Evolutionary conservation across 2,113 vertebrate genomes (phyloP).

Genomic region (Dissostichus mawsoni): DNA sequence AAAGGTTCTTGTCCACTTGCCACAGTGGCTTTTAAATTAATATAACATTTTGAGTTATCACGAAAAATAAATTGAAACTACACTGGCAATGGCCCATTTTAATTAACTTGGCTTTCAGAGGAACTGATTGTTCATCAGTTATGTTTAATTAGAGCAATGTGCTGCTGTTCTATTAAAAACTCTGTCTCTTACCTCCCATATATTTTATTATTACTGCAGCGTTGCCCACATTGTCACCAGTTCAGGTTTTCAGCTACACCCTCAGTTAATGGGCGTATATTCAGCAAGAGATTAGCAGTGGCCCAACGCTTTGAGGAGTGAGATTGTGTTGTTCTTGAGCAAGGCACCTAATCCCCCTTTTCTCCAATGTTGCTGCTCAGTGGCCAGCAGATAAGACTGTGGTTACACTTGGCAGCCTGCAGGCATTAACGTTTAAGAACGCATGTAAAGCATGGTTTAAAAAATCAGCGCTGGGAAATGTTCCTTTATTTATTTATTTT

Average conservation of each 20-base stretch:
- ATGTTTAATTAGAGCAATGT: neutral
- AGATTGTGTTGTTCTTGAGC: conserved; percentile 8
- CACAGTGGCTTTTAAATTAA: neutral
- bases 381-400: conserved; percentile 9
- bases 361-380: conserved; percentile 2
- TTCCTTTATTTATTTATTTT: neutral
- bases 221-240: neutral
- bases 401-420: neutral
- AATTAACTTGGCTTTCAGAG: neutral
- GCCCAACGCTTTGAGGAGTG: neutral
- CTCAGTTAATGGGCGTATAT: conserved; percentile 7
- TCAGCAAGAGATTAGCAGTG: neutral
- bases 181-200: neutral
- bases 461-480: neutral
- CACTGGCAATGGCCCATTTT: neutral
- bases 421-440: neutral
- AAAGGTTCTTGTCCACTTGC: neutral
- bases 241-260: conserved; percentile 23
- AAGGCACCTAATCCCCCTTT: neutral
- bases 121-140: neutral
- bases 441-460: neutral
- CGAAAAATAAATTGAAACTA: neutral
- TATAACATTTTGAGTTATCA: neutral
- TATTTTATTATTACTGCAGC: neutral
- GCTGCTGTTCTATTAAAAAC: neutral